These are phyloP conservation scores for Naja naja DNA, from an alignment of 2,113 vertebrate genomes.

Conservation along the genomic window DNA sequence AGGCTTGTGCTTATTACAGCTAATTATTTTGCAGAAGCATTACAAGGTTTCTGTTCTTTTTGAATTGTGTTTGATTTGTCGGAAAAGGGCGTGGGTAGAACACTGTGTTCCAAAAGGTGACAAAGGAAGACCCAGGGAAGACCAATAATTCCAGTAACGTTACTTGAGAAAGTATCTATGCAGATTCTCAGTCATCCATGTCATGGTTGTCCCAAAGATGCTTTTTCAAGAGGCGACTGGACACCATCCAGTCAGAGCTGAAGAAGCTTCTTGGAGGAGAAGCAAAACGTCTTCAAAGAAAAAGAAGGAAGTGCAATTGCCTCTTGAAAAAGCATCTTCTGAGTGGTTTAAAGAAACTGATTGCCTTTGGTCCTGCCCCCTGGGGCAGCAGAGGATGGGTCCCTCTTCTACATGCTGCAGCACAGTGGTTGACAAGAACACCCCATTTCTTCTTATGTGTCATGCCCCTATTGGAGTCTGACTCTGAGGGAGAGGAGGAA, in stretches of 20 bases:
- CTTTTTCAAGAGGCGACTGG: background rate
- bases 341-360: background rate
- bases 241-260: background rate
- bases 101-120: background rate
- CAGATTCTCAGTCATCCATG: background rate
- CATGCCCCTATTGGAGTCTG: no score
- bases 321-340: background rate
- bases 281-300: no score
- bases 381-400: background rate
- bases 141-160: background rate
- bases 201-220: background rate
- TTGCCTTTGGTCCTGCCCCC: no score
- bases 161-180: background rate
- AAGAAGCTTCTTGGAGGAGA: background rate
- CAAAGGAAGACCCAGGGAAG: background rate
- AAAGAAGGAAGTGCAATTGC: no score
- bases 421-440: background rate
- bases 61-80: no score
- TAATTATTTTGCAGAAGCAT: no score
- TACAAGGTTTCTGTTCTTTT: no score
- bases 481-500: no score
- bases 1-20: no score
- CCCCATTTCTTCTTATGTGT: no score
- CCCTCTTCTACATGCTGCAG: background rate
- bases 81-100: no score